These are phyloP conservation scores for Pavo muticus DNA, from an alignment of 2,113 vertebrate genomes.

Conservation along the genomic window DNA sequence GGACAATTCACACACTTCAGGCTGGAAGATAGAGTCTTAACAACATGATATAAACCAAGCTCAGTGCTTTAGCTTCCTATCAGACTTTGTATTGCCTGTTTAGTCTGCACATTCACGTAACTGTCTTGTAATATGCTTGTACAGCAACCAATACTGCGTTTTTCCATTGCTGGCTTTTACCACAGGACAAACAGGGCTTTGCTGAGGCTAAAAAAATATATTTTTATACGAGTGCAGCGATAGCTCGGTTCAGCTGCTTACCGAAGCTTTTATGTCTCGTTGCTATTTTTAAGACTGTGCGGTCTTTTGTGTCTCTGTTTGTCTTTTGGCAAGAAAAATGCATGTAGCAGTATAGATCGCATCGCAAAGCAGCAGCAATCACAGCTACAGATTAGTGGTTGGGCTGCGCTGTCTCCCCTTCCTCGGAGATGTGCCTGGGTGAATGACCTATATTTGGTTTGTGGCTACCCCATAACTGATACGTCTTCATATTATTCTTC, in stretches of 20 bases:
- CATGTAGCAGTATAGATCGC: background rate
- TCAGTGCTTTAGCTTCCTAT: background rate
- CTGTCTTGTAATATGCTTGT: background rate
- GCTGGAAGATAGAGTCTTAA: background rate
- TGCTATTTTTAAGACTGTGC: background rate
- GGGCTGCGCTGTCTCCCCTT: background rate
- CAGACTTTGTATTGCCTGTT: background rate
- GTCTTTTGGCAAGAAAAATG: background rate
- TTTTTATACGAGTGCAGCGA: background rate
- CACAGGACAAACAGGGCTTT: background rate
- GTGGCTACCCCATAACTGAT: background rate
- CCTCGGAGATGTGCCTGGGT: background rate
- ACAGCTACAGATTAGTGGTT: background rate
- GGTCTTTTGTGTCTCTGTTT: background rate
- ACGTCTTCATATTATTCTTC: background rate
- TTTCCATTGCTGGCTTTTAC: background rate
- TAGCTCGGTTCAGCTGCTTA: background rate
- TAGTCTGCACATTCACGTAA: background rate
- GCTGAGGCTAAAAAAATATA: background rate
- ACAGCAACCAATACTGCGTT: background rate
- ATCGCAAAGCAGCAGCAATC: background rate
- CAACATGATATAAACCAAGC: accelerated
- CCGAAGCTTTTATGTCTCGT: background rate
- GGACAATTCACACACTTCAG: background rate
- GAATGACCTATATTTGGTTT: background rate